Conservation (phyloP, 1,140 invertebrate genomes). For the Conus ventricosus region DNA sequence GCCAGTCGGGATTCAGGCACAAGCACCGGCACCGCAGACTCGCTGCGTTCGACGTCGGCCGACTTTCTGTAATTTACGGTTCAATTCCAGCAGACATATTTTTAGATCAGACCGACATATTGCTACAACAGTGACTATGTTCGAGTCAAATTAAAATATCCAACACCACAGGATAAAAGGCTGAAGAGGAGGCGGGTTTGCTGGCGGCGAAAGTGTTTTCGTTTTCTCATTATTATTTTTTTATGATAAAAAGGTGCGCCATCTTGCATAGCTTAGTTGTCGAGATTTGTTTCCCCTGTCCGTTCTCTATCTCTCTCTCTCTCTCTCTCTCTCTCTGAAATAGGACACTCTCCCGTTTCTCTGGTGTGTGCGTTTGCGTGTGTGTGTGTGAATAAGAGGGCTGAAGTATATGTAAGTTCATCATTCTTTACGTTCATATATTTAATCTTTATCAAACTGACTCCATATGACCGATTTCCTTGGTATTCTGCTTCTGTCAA, state of each 20-base stretch:
- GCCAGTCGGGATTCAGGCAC: background rate
- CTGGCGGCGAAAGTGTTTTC: background rate
- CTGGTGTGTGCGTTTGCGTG: too few species aligned
- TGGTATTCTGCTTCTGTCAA: background rate
- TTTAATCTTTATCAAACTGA: background rate
- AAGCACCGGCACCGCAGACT: background rate
- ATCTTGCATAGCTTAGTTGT: background rate
- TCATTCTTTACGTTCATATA: background rate
- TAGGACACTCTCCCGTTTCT: too few species aligned
- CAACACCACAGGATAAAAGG: background rate
- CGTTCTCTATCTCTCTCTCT: background rate
- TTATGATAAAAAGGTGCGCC: conserved; percentile 7
- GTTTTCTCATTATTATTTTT: background rate
- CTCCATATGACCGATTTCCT: background rate
- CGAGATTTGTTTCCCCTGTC: background rate
- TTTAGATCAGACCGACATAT: background rate
- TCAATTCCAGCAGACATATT: background rate
- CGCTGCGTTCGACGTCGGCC: background rate
- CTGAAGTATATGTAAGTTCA: too few species aligned
- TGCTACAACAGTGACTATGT: background rate
- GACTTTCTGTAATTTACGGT: background rate
- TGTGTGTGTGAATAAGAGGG: too few species aligned
- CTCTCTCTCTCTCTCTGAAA: too few species aligned
- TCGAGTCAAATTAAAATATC: background rate
- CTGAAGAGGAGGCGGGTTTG: background rate